A percentile compares a stretch with the other conserved stretches of the same genome.
phyloP scores from a whole-genome alignment of 2,797 vertebrate genomes.

The Brotogeris chrysoptera region DNA sequence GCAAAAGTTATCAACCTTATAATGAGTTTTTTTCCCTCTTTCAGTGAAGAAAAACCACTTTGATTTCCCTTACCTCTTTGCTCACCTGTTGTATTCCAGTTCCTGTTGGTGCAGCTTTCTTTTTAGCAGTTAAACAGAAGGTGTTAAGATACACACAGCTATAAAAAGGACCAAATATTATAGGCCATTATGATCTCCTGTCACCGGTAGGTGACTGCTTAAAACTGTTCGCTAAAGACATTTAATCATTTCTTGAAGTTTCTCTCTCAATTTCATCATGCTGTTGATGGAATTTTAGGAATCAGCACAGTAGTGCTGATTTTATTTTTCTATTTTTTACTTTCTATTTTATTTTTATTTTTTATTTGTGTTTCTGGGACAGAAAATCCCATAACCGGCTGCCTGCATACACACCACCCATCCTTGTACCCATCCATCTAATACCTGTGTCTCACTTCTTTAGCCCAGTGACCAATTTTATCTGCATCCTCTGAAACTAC shows the following conservation, averaged over 20 bases:
- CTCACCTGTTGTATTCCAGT: background rate
- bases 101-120: background rate
- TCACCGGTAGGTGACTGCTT: background rate
- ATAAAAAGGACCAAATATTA: background rate
- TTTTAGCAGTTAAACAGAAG: background rate
- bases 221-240: background rate
- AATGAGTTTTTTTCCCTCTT: background rate
- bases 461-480: background rate
- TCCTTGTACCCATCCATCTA: background rate
- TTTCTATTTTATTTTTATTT: background rate
- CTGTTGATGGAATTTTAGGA: background rate
- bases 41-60: background rate
- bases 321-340: background rate
- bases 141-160: background rate
- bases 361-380: background rate
- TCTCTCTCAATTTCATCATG: background rate
- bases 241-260: background rate
- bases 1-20: background rate
- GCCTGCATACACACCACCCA: background rate
- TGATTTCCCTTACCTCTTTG: background rate
- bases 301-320: background rate
- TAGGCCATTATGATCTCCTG: background rate
- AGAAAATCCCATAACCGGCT: background rate
- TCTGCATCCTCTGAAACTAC: background rate
- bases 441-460: background rate